Evolutionary conservation across 2,797 vertebrate genomes (phyloP), one percentile per base, ranked within the genome.

Genomic region (Menidia menidia): DNA sequence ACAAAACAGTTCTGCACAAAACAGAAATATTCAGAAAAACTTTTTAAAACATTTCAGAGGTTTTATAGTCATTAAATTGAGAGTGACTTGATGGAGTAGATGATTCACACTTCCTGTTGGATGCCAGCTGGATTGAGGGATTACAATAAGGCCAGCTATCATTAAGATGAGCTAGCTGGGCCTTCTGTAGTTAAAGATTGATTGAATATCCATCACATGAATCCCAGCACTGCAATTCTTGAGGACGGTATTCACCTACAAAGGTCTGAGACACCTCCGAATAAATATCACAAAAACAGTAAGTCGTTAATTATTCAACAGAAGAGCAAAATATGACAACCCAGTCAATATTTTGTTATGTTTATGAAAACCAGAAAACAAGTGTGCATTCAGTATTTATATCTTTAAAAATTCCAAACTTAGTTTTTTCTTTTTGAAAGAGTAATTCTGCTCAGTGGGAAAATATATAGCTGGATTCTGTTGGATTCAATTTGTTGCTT

Each of bases 271-370:
- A 48, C 16, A 44, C 13, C 9, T 15, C 43, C 43, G 16, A 44
- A 48, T 39, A 57, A 48, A 32, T 15, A 31, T 43, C 25, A 68
- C 6, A 18, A 51, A 68, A 51, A 33, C 12, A 68, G 35, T 10
- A 14, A 8, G 25, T 12, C n/a, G 11, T 68, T 30, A 32, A 52
- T 43, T 16, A 59, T 52, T 51, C 5, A 42, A 4, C 19, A 63
- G 14, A 43, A 25, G 8, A 30, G 2, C 19, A 44, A 9, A 53
- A 50, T 33, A 47, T 35, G 6, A 31, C 2, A 63, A 52, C 13
- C 3, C 16, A 31, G 47, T 63, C 18, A 31, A 53, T 44, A 44
- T 68, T 35, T 68, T 44, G 53, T 30, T 16, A 52, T 59, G 35
- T 50, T 58, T 30, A 68, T 51, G 55, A 32, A 25, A 60, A 52